Percentiles rank a stretch among this genome's conserved stretches.
Conservation (phyloP, 1,140 invertebrate genomes). For the Pseudomyrmex cubaensis region DNA sequence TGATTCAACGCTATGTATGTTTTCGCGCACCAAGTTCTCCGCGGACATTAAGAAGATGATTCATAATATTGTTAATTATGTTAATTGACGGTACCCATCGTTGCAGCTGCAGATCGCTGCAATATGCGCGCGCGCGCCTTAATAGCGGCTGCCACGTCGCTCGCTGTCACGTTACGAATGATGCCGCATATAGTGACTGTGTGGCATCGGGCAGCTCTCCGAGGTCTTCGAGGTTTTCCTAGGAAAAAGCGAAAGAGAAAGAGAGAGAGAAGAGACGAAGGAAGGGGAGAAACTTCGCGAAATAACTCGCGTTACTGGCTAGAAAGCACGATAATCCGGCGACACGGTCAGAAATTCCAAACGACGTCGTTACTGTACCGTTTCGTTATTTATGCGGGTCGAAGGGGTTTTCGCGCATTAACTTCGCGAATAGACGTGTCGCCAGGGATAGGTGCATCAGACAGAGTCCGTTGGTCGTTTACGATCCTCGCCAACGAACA, state of each 20-base stretch:
- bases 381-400: constrained; percentile 60
- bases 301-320: constrained; percentile 49
- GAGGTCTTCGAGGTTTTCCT: constrained; percentile 50
- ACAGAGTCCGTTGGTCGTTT: not conserved
- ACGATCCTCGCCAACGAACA: not conserved
- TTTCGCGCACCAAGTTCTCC: constrained; percentile 19
- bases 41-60: constrained; percentile 63
- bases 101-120: constrained; percentile 17
- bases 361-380: constrained; percentile 63
- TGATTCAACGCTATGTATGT: constrained; percentile 24
- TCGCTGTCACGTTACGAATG: constrained; percentile 59
- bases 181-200: constrained; percentile 42
- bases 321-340: constrained; percentile 64
- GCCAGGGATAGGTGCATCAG: constrained; percentile 21
- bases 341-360: constrained; percentile 67
- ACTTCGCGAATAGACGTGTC: constrained; percentile 28
- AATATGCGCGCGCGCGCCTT: constrained; percentile 55
- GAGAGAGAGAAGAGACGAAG: not conserved
- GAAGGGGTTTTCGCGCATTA: constrained; percentile 43
- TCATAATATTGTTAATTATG: constrained; percentile 72
- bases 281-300: not conserved
- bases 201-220: constrained; percentile 51
- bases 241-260: constrained; percentile 5
- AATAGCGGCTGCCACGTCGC: constrained; percentile 56
- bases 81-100: constrained; percentile 60